A percentile compares a stretch with the other conserved stretches of the same genome.
Evolutionary conservation across 2,113 vertebrate species (phyloP).

Genomic region (Peucedramus taeniatus): DNA sequence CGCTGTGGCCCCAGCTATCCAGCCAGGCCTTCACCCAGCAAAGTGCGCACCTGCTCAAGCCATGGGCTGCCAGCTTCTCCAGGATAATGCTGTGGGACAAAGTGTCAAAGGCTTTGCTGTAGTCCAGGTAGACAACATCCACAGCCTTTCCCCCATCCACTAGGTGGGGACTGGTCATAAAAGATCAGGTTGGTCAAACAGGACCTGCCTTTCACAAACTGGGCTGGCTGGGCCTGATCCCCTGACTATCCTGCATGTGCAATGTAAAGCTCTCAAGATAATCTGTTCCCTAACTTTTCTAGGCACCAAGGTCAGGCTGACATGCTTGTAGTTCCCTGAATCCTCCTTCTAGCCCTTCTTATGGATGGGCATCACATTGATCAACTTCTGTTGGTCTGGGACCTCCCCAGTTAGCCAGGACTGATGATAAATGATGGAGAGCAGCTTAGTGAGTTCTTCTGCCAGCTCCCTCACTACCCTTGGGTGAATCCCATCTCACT

Average conservation of each 20-base stretch:
- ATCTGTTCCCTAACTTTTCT: background rate
- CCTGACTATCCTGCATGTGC: background rate
- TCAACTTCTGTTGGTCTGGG: background rate
- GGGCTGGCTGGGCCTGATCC: background rate
- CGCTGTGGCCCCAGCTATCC: no score
- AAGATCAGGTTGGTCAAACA: background rate
- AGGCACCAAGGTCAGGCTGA: background rate
- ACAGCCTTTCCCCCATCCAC: background rate
- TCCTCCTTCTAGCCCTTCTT: background rate
- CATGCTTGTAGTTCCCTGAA: background rate
- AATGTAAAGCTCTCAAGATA: background rate
- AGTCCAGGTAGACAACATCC: background rate
- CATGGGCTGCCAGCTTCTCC: background rate
- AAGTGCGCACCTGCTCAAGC: background rate
- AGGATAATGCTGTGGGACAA: background rate
- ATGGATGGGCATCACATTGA: fast-evolving
- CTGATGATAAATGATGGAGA: background rate
- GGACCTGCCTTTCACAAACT: background rate
- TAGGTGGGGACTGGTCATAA: background rate
- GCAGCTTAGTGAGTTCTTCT: background rate
- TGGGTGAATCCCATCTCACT: background rate
- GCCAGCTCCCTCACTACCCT: background rate
- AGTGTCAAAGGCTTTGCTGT: background rate
- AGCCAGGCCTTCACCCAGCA: background rate
- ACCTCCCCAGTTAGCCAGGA: background rate